Percentiles rank a stretch among this genome's conserved stretches.
Evolutionary conservation across 2,888 invertebrate genomes (phyloP).

Genomic region (Barypeithes pellucidus): DNA sequence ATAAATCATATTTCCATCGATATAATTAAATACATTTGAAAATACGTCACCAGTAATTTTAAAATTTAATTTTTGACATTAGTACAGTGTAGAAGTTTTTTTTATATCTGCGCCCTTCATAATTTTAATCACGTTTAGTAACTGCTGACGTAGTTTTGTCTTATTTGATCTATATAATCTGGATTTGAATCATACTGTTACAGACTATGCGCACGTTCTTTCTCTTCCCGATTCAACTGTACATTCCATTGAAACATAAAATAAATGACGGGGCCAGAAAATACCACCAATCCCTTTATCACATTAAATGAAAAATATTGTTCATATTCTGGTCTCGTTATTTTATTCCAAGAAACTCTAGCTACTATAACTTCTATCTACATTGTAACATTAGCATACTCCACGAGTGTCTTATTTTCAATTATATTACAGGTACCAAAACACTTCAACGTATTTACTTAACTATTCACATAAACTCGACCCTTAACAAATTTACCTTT

Average conservation of each 20-base stretch:
- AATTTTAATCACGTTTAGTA: no score
- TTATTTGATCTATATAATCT: no score
- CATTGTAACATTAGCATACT: conserved; percentile 17
- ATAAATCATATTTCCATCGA: no score
- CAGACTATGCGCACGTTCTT: no score
- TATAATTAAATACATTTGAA: no score
- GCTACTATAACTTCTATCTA: background rate
- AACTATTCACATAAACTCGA: conserved; percentile 6
- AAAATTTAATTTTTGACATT: no score
- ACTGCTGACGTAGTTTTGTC: no score
- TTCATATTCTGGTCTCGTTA: background rate
- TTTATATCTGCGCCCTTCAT: no score
- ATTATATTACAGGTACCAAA: conserved; percentile 18
- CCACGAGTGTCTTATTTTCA: background rate
- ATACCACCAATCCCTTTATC: background rate
- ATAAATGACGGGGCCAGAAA: conserved; percentile 2
- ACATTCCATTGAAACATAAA: background rate
- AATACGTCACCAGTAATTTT: no score
- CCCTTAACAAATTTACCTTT: conserved; percentile 1
- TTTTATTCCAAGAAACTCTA: background rate
- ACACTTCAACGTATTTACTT: conserved; percentile 13
- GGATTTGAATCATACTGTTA: no score
- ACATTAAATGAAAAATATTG: background rate
- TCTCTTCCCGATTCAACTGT: no score
- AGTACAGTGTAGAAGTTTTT: no score